Percentiles rank a stretch among this genome's conserved stretches.
Evolutionary conservation across 2,888 invertebrate species (phyloP).

Genomic region (Lottia scabra): DNA sequence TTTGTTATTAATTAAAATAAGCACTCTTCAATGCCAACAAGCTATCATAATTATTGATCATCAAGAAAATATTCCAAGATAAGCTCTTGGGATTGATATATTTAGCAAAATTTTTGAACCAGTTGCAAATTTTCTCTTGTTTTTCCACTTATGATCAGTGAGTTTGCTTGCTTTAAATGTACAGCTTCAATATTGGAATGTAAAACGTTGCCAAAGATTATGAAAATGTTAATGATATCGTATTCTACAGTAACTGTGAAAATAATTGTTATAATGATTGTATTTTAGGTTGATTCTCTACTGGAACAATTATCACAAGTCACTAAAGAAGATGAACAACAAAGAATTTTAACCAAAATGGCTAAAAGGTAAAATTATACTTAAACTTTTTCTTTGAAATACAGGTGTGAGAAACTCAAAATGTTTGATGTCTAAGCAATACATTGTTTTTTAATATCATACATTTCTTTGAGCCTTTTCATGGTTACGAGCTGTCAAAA

Average conservation of each 20-base stretch:
- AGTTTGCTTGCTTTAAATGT: no score
- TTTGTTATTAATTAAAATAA: no score
- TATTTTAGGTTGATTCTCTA: slow-evolving; percentile 75
- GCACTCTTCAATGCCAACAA: not conserved
- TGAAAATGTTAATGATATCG: slow-evolving; percentile 1
- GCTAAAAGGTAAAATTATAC: slow-evolving; percentile 70
- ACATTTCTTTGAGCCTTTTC: no score
- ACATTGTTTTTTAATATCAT: no score
- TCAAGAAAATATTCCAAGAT: not conserved
- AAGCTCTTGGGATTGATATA: not conserved
- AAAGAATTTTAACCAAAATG: slow-evolving; percentile 80
- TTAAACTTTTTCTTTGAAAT: no score
- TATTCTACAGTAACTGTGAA: slow-evolving; percentile 1
- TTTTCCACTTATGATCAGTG: no score
- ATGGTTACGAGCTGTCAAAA: no score
- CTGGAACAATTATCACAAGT: slow-evolving; percentile 80
- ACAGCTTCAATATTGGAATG: no score
- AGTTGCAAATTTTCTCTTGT: no score
- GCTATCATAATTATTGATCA: not conserved
- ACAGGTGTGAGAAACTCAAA: no score
- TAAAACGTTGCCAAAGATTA: no score
- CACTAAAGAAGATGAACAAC: slow-evolving; percentile 90
- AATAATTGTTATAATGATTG: not conserved
- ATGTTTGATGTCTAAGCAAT: no score
- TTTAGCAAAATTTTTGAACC: not conserved